These are phyloP conservation scores for Ancistrus triradiatus DNA, from an alignment of 2,113 vertebrate genomes.

Conservation along the genomic window DNA sequence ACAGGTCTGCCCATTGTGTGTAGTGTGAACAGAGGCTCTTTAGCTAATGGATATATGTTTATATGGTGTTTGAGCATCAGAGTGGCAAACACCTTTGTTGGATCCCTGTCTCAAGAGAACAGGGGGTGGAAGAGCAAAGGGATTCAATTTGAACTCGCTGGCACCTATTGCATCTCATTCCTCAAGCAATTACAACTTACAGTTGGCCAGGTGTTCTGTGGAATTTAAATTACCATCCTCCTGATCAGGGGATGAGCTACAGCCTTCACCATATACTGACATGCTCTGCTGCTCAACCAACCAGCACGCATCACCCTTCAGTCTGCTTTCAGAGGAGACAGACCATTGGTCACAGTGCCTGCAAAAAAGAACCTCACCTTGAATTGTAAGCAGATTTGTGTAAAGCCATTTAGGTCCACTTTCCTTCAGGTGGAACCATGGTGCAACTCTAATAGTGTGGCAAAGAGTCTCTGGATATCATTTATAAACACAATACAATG, in stretches of 20 bases:
- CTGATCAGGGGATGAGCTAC: background rate
- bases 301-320: background rate
- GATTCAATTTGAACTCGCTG: slow-evolving; percentile 50
- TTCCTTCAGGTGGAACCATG: slow-evolving; percentile 18
- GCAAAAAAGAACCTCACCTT: slow-evolving; percentile 23
- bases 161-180: slow-evolving; percentile 29
- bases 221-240: slow-evolving; percentile 22
- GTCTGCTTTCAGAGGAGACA: slow-evolving; percentile 1
- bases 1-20: slow-evolving; percentile 39
- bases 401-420: slow-evolving; percentile 18
- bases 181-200: slow-evolving; percentile 12
- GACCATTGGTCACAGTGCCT: slow-evolving; percentile 56
- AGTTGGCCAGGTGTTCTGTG: background rate
- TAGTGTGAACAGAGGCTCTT: slow-evolving; percentile 40
- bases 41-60: slow-evolving; percentile 24
- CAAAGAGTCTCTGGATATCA: too few species aligned
- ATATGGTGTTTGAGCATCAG: slow-evolving; percentile 28
- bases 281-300: slow-evolving; percentile 16
- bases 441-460: too few species aligned
- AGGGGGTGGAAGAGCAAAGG: slow-evolving; percentile 40
- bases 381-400: background rate
- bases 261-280: slow-evolving; percentile 8
- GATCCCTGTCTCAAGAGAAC: slow-evolving; percentile 45
- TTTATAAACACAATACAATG: too few species aligned
- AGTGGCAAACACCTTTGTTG: slow-evolving; percentile 47